These are phyloP conservation scores for Protosalanx chinensis DNA, from an alignment of 2,797 vertebrate genomes.

Conservation along the genomic window DNA sequence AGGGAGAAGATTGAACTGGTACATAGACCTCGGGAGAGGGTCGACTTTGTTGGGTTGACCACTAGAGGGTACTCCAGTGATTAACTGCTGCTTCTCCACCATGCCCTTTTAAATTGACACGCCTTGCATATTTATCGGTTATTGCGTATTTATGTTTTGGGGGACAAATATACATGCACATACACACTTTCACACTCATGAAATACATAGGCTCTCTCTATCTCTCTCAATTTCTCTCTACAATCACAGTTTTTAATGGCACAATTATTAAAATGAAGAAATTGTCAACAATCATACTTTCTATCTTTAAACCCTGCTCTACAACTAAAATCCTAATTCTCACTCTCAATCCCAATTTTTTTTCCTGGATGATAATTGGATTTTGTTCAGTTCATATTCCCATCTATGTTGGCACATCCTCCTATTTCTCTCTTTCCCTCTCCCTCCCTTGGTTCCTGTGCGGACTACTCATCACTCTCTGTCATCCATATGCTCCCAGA, in stretches of 20 bases:
- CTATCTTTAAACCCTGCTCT: neutral
- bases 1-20: neutral
- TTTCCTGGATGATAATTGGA: constrained; percentile 16
- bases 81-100: neutral
- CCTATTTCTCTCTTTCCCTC: constrained; percentile 7
- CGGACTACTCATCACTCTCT: constrained; percentile 41
- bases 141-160: too few species aligned
- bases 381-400: constrained; percentile 1
- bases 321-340: neutral
- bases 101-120: constrained; percentile 6
- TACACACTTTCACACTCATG: neutral
- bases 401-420: constrained; percentile 27
- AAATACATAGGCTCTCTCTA: neutral
- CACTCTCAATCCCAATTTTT: neutral
- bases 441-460: constrained; percentile 21
- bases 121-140: neutral
- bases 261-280: constrained; percentile 6
- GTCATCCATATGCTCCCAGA: constrained; percentile 40
- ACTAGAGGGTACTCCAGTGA: constrained; percentile 1
- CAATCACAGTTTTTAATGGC: constrained; percentile 5
- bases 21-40: neutral
- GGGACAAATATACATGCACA: neutral
- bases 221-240: neutral
- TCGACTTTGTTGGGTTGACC: neutral
- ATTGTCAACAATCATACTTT: constrained; percentile 3